Base-by-base conservation (phyloP, 1,140 invertebrate genomes). In the Plutomurus gul region DNA sequence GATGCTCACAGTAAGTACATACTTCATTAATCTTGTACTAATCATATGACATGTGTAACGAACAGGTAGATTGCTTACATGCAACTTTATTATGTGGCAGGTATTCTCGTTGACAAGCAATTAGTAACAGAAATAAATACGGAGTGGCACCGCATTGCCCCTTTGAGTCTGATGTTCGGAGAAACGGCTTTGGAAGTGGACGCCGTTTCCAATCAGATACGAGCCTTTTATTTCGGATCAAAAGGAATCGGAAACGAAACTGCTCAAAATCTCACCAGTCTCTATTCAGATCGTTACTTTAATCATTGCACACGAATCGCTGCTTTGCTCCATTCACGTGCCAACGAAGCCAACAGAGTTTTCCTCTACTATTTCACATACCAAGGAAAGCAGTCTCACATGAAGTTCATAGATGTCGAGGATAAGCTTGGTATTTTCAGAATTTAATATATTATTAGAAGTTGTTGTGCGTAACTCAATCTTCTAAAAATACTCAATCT, bases 201-300 rank as follows among this genome's bases (percentile, higher is more conserved):
- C 70, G 82, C 82, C 20, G 81, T 83, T 16, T 82, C 82, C 3
- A 82, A 83, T 70, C 82, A 83, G 76, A 82, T 83, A 37, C 70
- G 71, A 20, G 75, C 80, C n/a, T 82, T 73, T 56, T 83, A 83
- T 56, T 83, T 83, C 75, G 82, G 80, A 3, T 76, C 78, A 6
- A 47, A 79, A 46, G 70, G 37, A 18, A 78, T 83, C 36, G 70
- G 73, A 27, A 65, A 79, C 65, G 47, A 78, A n/a, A 78, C 82
- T 2, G 51, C 40, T 0, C 37, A 27, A 33, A 78, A 81, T 40
- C 56, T 83, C 36, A 81, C 74, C 13, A 77, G 82, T 49, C 30
- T 83, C n/a, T 83, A 78, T 37, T 74, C 75, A 13, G 82, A 83
- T 37, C 22, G 82, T 37, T 82, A 76, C 47, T 82, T 76, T 56